Conservation (phyloP, 2,113 vertebrate species). For the Anolis sagrei region DNA sequence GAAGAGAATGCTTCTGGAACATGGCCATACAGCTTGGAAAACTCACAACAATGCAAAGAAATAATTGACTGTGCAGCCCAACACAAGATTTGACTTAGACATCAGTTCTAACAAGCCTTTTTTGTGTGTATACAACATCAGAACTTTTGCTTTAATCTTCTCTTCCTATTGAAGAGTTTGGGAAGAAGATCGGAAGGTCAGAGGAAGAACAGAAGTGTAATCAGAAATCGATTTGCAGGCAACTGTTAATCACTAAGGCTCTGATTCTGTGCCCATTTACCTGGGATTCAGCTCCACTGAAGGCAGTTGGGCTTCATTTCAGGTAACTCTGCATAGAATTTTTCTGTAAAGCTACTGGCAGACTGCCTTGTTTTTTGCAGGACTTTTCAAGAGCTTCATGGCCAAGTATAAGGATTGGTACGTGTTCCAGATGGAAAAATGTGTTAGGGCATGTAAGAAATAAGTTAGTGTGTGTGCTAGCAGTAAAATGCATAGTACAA, state of each 20-base stretch:
- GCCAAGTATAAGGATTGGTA: background rate
- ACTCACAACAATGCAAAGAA: too few species aligned
- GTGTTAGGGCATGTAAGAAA: too few species aligned
- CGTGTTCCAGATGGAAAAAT: background rate
- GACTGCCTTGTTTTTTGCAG: background rate
- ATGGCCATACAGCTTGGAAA: too few species aligned
- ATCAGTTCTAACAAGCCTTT: background rate
- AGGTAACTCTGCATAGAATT: background rate
- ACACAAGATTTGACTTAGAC: background rate
- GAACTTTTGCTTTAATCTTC: background rate
- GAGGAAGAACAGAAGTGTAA: background rate
- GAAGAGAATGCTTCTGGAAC: too few species aligned
- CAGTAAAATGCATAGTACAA: too few species aligned
- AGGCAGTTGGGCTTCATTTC: background rate
- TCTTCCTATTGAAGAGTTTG: background rate
- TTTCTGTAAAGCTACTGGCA: background rate
- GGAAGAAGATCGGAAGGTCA: background rate
- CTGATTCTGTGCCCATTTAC: background rate
- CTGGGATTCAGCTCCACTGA: background rate
- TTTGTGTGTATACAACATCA: background rate
- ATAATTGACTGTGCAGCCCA: background rate
- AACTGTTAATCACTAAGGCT: background rate
- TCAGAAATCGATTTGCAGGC: background rate
- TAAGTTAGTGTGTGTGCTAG: too few species aligned
- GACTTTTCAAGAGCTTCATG: background rate